Base-by-base conservation (phyloP, 2,797 vertebrate species). In the Huso huso region DNA sequence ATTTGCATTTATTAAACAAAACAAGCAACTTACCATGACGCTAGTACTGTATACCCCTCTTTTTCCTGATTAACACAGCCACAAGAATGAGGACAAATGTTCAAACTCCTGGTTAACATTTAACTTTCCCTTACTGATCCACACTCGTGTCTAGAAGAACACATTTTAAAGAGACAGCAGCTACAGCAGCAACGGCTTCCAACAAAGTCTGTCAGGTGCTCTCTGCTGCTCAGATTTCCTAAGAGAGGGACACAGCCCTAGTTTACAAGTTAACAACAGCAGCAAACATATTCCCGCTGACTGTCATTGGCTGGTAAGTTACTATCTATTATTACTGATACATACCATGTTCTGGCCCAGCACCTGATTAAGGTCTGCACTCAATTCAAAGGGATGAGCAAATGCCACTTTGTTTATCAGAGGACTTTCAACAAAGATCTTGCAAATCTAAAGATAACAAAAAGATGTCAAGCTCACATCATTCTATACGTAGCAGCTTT, bases 201-300 rank as follows among this genome's bases (percentile, higher is more conserved):
- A 37, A 37, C 37, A 37, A 37, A 37, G 37, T 37, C 2, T 37
- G 23, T 37, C 23, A 76, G 75, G 72, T 76, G 67, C 75, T 69
- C 62, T 57, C 55, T 71, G 63, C 72, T 77, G 70, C 78, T 52
- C 81, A 78, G 78, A 79, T 49, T 74, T 80, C 79, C 79, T 73
- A 18, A 18, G 78, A 80, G 76, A 81, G 74, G 74, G 75, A 77
- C 76, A 75, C 79, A 76, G 79, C 75, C 70, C 49, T 66, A 53
- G 58, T 77, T 86, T 81, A 87, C 73, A 84, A 75, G 88, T 89
- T 89, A 84, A 87, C 84, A 61, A 62, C 72, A 66, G 55, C 61
- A 51, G 49, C 76, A 37, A 37, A 4, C 23, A 37, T 70, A 69
- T 74, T 76, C 48, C 71, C 66, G 70, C 69, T 72, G 64, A 71